Conservation (phyloP, 2,797 vertebrate species). For the Scarus forsteni region DNA sequence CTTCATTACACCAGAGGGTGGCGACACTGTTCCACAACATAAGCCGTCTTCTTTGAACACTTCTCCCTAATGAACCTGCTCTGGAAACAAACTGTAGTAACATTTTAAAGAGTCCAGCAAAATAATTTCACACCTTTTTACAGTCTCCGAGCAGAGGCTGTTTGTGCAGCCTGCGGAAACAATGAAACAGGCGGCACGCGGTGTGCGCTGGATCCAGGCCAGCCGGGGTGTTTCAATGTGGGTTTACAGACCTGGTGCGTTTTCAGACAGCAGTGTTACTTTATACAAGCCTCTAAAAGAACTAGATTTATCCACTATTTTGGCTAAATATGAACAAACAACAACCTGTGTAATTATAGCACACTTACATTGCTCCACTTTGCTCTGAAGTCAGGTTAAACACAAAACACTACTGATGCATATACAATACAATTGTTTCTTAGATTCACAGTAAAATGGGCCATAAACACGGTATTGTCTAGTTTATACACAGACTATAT, state of each 20-base stretch:
- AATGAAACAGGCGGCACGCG: neutral
- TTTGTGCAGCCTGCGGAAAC: constrained; percentile 10
- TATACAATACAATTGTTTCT: neutral
- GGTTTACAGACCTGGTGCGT: neutral
- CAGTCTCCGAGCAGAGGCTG: constrained; percentile 40
- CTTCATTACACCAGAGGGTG: constrained; percentile 76
- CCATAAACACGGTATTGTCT: no score
- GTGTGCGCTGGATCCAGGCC: neutral
- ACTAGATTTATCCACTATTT: no score
- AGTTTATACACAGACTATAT: no score
- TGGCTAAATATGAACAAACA: no score
- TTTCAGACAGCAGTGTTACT: neutral
- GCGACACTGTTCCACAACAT: constrained; percentile 85
- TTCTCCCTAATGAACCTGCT: constrained; percentile 38
- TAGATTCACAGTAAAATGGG: neutral
- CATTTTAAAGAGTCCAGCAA: constrained; percentile 60
- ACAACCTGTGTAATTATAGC: no score
- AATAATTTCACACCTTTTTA: constrained; percentile 74
- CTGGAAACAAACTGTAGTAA: constrained; percentile 47
- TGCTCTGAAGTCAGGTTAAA: neutral
- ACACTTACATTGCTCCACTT: neutral
- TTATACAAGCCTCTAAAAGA: neutral
- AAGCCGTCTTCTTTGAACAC: neutral
- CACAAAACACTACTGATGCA: neutral
- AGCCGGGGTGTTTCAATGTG: neutral